These are phyloP conservation scores for Psilopogon haemacephalus DNA, from an alignment of 2,113 vertebrate species.

Conservation along the genomic window DNA sequence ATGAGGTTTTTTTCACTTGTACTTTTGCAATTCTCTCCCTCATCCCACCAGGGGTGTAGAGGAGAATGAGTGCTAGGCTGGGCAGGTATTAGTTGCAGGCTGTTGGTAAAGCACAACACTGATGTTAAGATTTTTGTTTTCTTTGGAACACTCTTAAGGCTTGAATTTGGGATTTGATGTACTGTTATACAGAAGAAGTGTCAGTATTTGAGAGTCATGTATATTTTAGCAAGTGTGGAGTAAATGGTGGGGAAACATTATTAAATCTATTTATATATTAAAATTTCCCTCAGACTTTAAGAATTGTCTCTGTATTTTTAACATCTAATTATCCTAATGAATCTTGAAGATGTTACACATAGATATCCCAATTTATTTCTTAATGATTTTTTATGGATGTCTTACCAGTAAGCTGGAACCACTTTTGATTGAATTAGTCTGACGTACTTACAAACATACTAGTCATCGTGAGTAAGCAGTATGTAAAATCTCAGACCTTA, in stretches of 20 bases:
- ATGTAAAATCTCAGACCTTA: slow-evolving; percentile 32
- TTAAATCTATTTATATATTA: not conserved
- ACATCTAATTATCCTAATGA: slow-evolving; percentile 4
- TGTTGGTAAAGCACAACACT: not conserved
- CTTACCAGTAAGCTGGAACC: not conserved
- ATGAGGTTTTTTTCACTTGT: not conserved
- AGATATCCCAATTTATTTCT: not conserved
- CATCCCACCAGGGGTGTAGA: too few relatives aligned
- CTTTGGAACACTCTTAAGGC: not conserved
- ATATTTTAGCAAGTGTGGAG: not conserved
- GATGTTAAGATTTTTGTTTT: not conserved
- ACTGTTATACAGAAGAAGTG: not conserved
- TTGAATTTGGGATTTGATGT: not conserved
- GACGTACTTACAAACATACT: slow-evolving; percentile 20
- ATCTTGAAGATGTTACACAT: slow-evolving; percentile 4
- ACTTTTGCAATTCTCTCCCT: not conserved
- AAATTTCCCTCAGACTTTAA: slow-evolving; percentile 11
- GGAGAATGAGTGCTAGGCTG: too few relatives aligned
- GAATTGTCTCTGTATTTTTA: slow-evolving; percentile 15
- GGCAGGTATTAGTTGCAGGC: too few relatives aligned
- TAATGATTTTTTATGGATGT: slow-evolving; percentile 36
- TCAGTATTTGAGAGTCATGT: not conserved
- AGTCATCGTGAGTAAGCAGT: slow-evolving; percentile 34
- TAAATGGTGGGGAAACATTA: not conserved
- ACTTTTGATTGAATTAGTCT: not conserved